Percentiles rank a stretch among this genome's conserved stretches.
phyloP scores from a whole-genome alignment of 2,888 invertebrate species.

The Erebia ligea region DNA sequence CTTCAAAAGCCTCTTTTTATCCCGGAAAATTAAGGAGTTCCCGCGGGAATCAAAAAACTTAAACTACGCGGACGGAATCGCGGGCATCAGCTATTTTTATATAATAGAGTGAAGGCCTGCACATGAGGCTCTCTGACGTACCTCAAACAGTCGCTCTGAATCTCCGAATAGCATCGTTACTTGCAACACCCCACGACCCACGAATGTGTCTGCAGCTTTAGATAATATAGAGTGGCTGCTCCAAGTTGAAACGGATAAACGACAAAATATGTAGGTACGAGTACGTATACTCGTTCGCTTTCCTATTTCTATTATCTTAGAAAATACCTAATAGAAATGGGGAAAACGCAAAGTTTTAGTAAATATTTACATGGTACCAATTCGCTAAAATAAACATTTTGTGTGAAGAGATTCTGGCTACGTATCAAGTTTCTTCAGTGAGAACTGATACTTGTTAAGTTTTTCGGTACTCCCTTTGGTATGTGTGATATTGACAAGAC shows the following conservation, averaged over 20 bases:
- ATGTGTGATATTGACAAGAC: neutral
- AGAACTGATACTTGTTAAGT: constrained; percentile 21
- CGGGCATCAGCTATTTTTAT: neutral
- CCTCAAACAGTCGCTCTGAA: too few relatives aligned
- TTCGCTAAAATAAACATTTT: constrained; percentile 15
- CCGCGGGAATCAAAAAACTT: too few relatives aligned
- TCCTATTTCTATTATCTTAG: neutral
- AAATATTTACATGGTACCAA: constrained; percentile 10
- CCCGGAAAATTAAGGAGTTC: too few relatives aligned
- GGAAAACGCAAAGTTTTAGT: neutral
- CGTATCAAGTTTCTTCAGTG: neutral
- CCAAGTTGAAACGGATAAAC: neutral
- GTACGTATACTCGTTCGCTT: neutral
- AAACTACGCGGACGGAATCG: too few relatives aligned
- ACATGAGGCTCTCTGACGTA: neutral
- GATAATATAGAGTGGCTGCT: neutral
- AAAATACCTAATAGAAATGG: neutral
- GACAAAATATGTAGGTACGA: neutral
- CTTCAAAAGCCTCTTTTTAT: too few relatives aligned
- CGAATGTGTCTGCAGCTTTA: neutral
- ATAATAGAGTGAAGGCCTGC: neutral
- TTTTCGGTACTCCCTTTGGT: neutral
- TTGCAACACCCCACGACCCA: neutral
- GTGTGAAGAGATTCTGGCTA: constrained; percentile 6
- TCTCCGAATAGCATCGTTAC: too few relatives aligned